These are phyloP conservation scores for Olivierus martensii DNA, from an alignment of 1,140 invertebrate genomes.

Conservation along the genomic window DNA sequence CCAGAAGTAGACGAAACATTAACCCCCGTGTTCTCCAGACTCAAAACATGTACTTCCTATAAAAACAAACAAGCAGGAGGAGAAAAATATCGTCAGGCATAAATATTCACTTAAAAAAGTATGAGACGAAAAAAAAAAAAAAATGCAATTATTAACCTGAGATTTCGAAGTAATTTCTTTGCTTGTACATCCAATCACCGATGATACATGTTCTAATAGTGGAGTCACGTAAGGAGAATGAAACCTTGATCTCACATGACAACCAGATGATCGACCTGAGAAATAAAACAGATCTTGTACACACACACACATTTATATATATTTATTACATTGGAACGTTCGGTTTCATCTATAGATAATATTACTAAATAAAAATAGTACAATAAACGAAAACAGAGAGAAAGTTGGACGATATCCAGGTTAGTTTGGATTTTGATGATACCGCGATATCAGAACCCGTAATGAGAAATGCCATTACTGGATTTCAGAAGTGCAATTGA, in stretches of 20 bases:
- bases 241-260: constrained; percentile 6
- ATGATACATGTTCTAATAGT: constrained; percentile 5
- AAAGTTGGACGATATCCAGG: no score
- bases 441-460: no score
- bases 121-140: background rate
- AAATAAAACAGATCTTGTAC: no score
- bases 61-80: background rate
- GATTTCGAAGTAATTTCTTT: background rate
- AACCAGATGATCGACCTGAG: background rate
- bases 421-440: no score
- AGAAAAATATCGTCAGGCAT: background rate
- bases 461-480: no score
- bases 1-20: constrained; percentile 1
- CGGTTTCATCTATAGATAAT: no score
- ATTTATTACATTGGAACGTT: no score
- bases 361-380: no score
- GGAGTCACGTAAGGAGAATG: constrained; percentile 9
- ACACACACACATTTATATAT: no score
- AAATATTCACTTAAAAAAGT: no score
- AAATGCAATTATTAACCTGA: background rate
- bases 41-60: constrained; percentile 12
- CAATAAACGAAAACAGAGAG: no score
- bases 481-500: no score
- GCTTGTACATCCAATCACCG: constrained; percentile 8
- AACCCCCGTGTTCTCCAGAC: constrained; percentile 6